Conservation (phyloP, 2,797 vertebrate genomes). For the Argyrosomus regius region DNA sequence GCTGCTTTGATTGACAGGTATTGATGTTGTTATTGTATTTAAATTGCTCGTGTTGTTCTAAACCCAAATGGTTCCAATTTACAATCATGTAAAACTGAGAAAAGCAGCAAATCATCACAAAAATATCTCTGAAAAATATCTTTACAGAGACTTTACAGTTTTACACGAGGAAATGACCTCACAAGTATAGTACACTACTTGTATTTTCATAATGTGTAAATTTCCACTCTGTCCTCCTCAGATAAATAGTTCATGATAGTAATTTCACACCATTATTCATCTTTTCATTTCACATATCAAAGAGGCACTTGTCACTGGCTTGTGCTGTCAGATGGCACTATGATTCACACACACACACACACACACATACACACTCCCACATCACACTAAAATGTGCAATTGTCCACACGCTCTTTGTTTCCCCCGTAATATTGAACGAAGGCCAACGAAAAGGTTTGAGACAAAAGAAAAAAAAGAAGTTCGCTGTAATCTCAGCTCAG, state of each 20-base stretch:
- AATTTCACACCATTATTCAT: constrained; percentile 45
- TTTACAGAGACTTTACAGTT: not conserved
- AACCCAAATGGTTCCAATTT: not conserved
- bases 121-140: not conserved
- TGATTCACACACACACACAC: constrained; percentile 67
- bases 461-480: constrained; percentile 51
- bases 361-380: constrained; percentile 55
- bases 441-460: constrained; percentile 57
- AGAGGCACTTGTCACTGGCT: constrained; percentile 44
- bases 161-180: not conserved
- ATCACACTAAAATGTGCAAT: constrained; percentile 52
- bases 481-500: constrained; percentile 52
- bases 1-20: no score
- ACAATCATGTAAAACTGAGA: not conserved
- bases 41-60: no score
- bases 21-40: not conserved
- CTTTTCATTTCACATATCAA: constrained; percentile 52
- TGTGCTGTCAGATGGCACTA: constrained; percentile 72
- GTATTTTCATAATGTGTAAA: constrained; percentile 39
- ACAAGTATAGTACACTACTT: not conserved
- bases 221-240: constrained; percentile 10
- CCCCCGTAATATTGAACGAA: constrained; percentile 48
- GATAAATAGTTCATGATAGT: constrained; percentile 20
- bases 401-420: constrained; percentile 72
- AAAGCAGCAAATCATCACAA: not conserved